Base-by-base conservation (phyloP, 2,888 invertebrate genomes). In the Neelides folsomi region DNA sequence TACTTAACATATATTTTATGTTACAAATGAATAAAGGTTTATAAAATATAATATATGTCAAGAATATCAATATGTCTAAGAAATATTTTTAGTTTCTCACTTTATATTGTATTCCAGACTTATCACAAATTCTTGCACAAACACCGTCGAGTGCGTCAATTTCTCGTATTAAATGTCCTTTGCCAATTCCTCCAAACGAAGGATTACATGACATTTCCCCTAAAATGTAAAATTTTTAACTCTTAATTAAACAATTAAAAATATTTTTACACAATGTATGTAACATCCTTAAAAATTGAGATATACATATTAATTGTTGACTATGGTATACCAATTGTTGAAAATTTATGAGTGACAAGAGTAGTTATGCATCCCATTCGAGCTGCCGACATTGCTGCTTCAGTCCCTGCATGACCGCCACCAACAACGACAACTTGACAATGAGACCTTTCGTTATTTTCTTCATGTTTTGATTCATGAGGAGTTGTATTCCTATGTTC, bases 161-260 rank as follows among this genome's bases (percentile, higher is more conserved):
- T 74, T 90, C 90, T 62, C 79, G 76, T 78, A 89, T 82, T 47
- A 89, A 72, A 69, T 90, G 86, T 0, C 88, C 89, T 71, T 92
- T 92, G 0, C 89, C 90, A 62, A 92, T 86, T 7, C 90, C 90
- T 20, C 90, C 90, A 72, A 92, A 92, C 0, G 88, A 85, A 16
- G 92, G 90, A 72, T 92, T 92, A 67, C 92, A 90, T 0, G 88
- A 87, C 90, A 92, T 92, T 72, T 86, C 88, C 27, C 86, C 83
- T 83, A 58, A 55, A 71, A 67, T 16, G 47, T 53, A 51, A 49
- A n/a, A 42, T 9, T 27, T 5, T 27, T 27, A 27, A 16, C 16
- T 10, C 13, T 13, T 10, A 41, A 41, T 13, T 13, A 9, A 9
- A 41, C 16, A 13, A 41, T 10, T 15, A 41, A 9, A 10, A 10